These are phyloP conservation scores for Chiloscyllium plagiosum DNA, from an alignment of 2,113 vertebrate genomes.

Conservation along the genomic window DNA sequence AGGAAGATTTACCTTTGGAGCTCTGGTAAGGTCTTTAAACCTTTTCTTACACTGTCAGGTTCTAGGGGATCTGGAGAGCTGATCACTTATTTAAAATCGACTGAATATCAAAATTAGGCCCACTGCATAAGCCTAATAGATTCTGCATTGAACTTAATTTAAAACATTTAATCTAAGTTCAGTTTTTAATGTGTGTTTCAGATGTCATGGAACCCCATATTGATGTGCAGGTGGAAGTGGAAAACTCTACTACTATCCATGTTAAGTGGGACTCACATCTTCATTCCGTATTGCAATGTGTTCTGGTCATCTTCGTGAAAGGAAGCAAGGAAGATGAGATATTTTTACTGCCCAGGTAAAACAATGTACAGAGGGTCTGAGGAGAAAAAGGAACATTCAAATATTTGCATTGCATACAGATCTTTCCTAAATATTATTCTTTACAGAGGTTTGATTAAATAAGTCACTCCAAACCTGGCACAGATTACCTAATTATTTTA, in stretches of 20 bases:
- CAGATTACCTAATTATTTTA: not conserved
- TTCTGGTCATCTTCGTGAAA: constrained; percentile 13
- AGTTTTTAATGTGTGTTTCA: not conserved
- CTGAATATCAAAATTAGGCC: not conserved
- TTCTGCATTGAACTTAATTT: not conserved
- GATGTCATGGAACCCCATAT: not conserved
- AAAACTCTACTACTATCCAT: constrained; percentile 16
- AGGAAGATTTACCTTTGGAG: not conserved
- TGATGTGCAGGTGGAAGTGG: constrained; percentile 27
- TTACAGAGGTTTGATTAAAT: not conserved
- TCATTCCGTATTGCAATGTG: not conserved
- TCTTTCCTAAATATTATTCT: not conserved
- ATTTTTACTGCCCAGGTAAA: constrained; percentile 34
- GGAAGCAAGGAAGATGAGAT: constrained; percentile 36
- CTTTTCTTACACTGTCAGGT: not conserved
- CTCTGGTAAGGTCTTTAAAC: not conserved
- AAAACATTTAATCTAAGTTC: not conserved
- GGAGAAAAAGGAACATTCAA: not conserved
- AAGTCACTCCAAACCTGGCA: not conserved
- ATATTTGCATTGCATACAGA: not conserved
- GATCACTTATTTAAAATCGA: not conserved
- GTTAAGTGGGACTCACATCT: constrained; percentile 32
- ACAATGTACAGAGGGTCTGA: not conserved
- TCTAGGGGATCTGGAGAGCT: not conserved
- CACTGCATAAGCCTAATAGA: not conserved